A percentile compares a stretch with the other conserved stretches of the same genome.
Evolutionary conservation across 2,888 invertebrate genomes (phyloP).

Genomic region (Lampropteryx suffumata): DNA sequence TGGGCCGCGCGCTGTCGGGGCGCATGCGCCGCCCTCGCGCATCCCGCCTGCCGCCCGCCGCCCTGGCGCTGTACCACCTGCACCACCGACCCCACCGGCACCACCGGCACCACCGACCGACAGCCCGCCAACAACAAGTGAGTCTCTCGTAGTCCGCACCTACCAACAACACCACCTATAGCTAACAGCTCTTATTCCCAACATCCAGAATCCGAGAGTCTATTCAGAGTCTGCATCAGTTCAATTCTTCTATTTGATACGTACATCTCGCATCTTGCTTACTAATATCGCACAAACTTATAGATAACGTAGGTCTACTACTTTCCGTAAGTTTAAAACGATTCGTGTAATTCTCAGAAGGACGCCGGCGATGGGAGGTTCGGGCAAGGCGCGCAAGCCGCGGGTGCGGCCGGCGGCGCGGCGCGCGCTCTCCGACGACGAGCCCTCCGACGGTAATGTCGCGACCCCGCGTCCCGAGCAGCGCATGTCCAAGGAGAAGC

Average conservation of each 20-base stretch:
- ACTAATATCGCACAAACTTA: too few species aligned
- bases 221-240: too few species aligned
- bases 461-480: slow-evolving; percentile 78
- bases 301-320: too few species aligned
- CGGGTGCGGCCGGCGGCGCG: slow-evolving; percentile 46
- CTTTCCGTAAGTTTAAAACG: too few species aligned
- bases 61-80: slow-evolving; percentile 17
- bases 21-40: slow-evolving; percentile 60
- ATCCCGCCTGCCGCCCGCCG: slow-evolving; percentile 38
- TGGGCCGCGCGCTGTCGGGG: slow-evolving; percentile 58
- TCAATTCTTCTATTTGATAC: too few species aligned
- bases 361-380: slow-evolving; percentile 45
- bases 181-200: too few species aligned
- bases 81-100: slow-evolving; percentile 1
- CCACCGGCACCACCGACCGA: too few species aligned
- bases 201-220: too few species aligned
- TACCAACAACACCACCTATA: too few species aligned
- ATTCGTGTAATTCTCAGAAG: slow-evolving; percentile 43
- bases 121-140: too few species aligned
- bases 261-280: too few species aligned
- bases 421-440: slow-evolving; percentile 66
- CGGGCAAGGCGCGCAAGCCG: slow-evolving; percentile 57
- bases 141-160: too few species aligned
- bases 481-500: slow-evolving; percentile 93
- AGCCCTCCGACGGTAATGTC: slow-evolving; percentile 78